Evolutionary conservation across 2,888 invertebrate genomes (phyloP).

Genomic region (Agriotes lineatus): DNA sequence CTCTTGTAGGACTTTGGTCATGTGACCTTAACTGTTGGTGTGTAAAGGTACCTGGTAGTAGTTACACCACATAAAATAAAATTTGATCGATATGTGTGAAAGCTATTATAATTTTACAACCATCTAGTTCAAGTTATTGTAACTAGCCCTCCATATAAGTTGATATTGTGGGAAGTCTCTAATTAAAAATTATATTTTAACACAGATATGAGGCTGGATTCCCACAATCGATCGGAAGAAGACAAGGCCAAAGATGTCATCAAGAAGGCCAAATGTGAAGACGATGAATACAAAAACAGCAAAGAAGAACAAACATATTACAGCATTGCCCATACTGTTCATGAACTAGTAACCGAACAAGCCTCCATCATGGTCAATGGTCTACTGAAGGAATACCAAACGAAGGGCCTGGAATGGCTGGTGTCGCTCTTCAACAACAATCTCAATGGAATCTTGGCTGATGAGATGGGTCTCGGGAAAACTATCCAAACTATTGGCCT

Average conservation of each 20-base stretch:
- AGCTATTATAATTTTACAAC: too few species aligned
- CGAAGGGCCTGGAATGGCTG: slow-evolving; percentile 98
- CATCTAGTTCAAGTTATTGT: too few species aligned
- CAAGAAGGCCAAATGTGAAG: slow-evolving; percentile 90
- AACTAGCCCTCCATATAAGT: too few species aligned
- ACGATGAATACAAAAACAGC: slow-evolving; percentile 91
- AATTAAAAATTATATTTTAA: too few species aligned
- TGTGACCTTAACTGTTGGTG: too few species aligned
- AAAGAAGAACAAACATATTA: slow-evolving; percentile 97
- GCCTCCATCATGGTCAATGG: slow-evolving; percentile 95
- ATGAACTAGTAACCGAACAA: slow-evolving; percentile 95
- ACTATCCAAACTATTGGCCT: slow-evolving; percentile 98
- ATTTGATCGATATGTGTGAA: too few species aligned
- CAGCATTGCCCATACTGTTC: slow-evolving; percentile 96
- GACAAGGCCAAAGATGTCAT: slow-evolving; percentile 81
- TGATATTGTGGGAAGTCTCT: too few species aligned
- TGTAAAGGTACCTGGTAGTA: too few species aligned
- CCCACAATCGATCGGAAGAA: slow-evolving; percentile 68
- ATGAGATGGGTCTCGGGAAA: slow-evolving; percentile 99
- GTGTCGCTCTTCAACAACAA: slow-evolving; percentile 99
- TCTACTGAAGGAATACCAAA: slow-evolving; percentile 95
- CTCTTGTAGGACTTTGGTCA: too few species aligned
- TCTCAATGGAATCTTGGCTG: slow-evolving; percentile 97
- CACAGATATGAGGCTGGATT: slow-evolving; percentile 62
- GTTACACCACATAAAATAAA: too few species aligned